These are phyloP conservation scores for Trissolcus basalis DNA, from an alignment of 1,140 invertebrate species.

Conservation along the genomic window DNA sequence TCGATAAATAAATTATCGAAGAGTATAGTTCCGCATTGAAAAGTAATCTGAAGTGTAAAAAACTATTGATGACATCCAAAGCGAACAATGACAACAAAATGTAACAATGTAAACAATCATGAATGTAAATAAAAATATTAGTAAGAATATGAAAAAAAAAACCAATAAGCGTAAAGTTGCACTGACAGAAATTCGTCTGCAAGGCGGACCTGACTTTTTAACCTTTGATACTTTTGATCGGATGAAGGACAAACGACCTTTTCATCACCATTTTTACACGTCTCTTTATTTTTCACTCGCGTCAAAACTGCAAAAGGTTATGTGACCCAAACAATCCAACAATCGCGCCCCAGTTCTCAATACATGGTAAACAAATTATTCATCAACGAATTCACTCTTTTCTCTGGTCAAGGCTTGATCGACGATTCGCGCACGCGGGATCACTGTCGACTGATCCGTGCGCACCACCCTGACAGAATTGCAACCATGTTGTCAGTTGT, in stretches of 20 bases:
- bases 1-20: too few relatives aligned
- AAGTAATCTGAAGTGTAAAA: too few relatives aligned
- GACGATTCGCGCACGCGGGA: neutral
- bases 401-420: neutral
- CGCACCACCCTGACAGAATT: neutral
- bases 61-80: too few relatives aligned
- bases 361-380: constrained; percentile 32
- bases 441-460: neutral
- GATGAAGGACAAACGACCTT: neutral
- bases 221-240: too few relatives aligned
- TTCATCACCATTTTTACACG: neutral
- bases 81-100: too few relatives aligned
- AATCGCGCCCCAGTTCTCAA: constrained; percentile 12
- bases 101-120: too few relatives aligned
- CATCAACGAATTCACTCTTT: constrained; percentile 1
- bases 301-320: constrained; percentile 5
- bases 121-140: too few relatives aligned
- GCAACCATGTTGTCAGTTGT: neutral
- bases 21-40: too few relatives aligned
- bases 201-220: too few relatives aligned
- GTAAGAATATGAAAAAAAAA: too few relatives aligned
- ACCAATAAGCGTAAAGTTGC: too few relatives aligned
- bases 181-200: too few relatives aligned
- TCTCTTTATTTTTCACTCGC: neutral
- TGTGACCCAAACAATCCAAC: constrained; percentile 4